phyloP scores from a whole-genome alignment of 2,888 invertebrate species.

The Leptarthrus brevirostris region DNA sequence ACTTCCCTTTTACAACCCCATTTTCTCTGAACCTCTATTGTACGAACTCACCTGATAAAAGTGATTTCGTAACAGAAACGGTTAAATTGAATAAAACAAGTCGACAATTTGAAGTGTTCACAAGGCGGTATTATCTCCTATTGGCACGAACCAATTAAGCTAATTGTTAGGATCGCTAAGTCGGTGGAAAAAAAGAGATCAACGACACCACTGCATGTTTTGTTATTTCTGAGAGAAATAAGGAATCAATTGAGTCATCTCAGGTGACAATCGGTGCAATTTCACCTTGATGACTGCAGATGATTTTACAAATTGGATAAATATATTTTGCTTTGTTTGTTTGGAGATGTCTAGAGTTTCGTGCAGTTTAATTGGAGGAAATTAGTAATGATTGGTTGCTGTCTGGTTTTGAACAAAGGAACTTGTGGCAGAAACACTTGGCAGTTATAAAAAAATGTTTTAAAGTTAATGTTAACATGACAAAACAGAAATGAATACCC shows the following conservation, averaged over 20 bases:
- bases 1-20: neutral
- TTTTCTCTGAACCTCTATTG: neutral
- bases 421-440: too few relatives aligned
- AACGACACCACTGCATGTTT: neutral
- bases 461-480: too few relatives aligned
- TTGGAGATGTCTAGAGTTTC: too few relatives aligned
- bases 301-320: neutral
- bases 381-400: too few relatives aligned
- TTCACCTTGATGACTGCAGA: conserved; percentile 1
- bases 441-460: too few relatives aligned
- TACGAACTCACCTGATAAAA: neutral
- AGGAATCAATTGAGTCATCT: conserved; percentile 2
- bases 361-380: too few relatives aligned
- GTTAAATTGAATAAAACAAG: too few relatives aligned
- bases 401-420: too few relatives aligned
- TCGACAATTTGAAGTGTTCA: neutral
- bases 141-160: conserved; percentile 26
- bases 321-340: too few relatives aligned
- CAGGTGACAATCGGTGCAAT: neutral
- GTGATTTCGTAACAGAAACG: conserved; percentile 2
- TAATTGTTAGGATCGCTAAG: conserved; percentile 5
- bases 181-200: neutral
- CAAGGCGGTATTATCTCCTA: neutral
- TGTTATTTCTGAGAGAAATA: neutral
- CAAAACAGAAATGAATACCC: too few relatives aligned